phyloP scores from a whole-genome alignment of 2,888 invertebrate species.

The Xylota segnis region DNA sequence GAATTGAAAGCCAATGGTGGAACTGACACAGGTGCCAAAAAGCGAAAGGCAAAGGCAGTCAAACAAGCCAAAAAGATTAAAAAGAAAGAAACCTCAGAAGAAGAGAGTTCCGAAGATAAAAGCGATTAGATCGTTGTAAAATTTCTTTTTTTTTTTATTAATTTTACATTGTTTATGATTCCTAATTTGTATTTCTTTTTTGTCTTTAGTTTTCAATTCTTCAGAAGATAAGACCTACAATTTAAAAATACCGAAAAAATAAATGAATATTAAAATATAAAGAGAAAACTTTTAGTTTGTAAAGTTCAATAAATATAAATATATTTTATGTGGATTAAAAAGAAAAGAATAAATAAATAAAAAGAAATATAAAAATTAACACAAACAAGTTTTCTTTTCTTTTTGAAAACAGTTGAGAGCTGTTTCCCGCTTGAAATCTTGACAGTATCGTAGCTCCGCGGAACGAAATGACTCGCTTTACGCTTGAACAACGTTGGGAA shows the following conservation, averaged over 20 bases:
- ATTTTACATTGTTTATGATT: conserved; percentile 65
- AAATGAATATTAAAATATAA: conserved; percentile 23
- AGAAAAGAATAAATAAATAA: conserved; percentile 41
- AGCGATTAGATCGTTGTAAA: conserved; percentile 86
- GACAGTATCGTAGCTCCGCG: too few species aligned
- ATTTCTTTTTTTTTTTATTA: conserved; percentile 63
- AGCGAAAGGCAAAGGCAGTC: conserved; percentile 86
- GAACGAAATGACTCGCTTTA: too few species aligned
- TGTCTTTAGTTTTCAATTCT: conserved; percentile 17
- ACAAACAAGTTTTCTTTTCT: conserved; percentile 33
- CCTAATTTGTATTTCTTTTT: conserved; percentile 58
- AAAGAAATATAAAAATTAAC: conserved; percentile 47
- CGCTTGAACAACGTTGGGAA: too few species aligned
- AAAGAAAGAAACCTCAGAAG: conserved; percentile 89
- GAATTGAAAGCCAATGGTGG: conserved; percentile 94
- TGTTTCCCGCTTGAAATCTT: too few species aligned
- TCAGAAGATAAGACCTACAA: conserved; percentile 31
- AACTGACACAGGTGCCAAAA: conserved; percentile 86
- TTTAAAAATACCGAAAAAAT: conserved; percentile 15
- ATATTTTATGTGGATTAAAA: conserved; percentile 72
- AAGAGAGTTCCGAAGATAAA: conserved; percentile 87
- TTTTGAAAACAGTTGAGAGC: conserved; percentile 12
- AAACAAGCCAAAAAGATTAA: conserved; percentile 84
- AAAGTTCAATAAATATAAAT: conserved; percentile 63
- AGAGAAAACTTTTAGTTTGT: conserved; percentile 58